These are phyloP conservation scores for Cataglyphis altisquamis DNA, from an alignment of 2,888 invertebrate species.

Conservation along the genomic window DNA sequence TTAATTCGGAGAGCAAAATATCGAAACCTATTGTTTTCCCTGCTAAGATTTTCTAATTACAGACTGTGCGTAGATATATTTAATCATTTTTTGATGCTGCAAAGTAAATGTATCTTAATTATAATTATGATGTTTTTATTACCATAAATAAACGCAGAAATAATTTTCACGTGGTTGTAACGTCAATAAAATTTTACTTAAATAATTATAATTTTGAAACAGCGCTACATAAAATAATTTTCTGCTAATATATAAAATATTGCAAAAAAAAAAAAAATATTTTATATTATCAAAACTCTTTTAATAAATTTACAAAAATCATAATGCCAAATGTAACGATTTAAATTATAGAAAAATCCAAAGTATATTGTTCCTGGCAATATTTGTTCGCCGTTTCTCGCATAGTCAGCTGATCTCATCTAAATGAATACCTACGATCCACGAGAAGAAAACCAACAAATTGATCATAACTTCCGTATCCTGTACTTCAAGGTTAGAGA, in stretches of 20 bases:
- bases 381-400: neutral
- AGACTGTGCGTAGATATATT: neutral
- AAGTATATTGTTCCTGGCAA: neutral
- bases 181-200: neutral
- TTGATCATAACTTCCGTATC: slow-evolving; percentile 60
- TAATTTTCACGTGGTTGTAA: neutral
- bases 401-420: neutral
- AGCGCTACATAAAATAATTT: neutral
- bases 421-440: slow-evolving; percentile 18
- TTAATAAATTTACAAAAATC: neutral
- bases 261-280: neutral
- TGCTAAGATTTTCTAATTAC: neutral
- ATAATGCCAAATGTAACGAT: neutral
- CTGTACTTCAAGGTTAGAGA: slow-evolving; percentile 52
- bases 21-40: neutral
- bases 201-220: neutral
- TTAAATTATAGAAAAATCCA: neutral
- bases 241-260: neutral
- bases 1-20: neutral
- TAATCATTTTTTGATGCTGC: neutral
- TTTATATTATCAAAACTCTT: neutral
- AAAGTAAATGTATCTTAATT: neutral
- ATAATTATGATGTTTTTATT: neutral
- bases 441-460: slow-evolving; percentile 40
- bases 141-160: neutral